These are phyloP conservation scores for Willowsia nigromaculata DNA, from an alignment of 2,888 invertebrate genomes.

Conservation along the genomic window DNA sequence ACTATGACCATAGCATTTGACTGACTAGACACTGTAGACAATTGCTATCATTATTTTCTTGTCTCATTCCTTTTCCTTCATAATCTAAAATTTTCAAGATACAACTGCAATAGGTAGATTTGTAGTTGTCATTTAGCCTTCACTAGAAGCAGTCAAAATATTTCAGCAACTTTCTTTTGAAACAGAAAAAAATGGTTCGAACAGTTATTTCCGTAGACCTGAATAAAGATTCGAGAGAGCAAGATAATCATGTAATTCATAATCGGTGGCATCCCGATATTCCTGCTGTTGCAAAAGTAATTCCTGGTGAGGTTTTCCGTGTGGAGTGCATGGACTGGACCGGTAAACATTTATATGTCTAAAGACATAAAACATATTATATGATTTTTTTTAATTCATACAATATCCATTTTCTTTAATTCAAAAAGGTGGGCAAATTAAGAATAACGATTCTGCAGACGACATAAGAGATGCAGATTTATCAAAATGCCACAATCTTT, in stretches of 20 bases:
- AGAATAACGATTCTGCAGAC: conserved; percentile 68
- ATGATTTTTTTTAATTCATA: not conserved
- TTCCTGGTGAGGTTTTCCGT: conserved; percentile 69
- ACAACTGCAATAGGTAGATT: no score
- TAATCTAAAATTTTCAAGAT: no score
- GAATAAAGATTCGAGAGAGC: conserved; percentile 31
- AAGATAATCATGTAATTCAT: conserved; percentile 50
- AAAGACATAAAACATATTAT: not conserved
- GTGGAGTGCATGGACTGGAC: conserved; percentile 73
- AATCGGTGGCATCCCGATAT: conserved; percentile 75
- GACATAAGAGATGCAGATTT: conserved; percentile 63
- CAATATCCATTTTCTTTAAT: not conserved
- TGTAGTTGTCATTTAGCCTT: no score
- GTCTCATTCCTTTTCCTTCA: no score
- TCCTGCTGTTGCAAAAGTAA: conserved; percentile 67
- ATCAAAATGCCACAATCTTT: conserved; percentile 54
- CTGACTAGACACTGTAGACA: no score
- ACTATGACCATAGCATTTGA: no score
- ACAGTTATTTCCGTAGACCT: conserved; percentile 71
- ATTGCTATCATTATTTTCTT: no score
- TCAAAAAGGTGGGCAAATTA: conserved; percentile 68
- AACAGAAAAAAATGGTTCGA: conserved; percentile 25
- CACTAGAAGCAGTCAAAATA: no score
- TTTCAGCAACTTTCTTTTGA: no score
- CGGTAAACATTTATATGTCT: conserved; percentile 51